A percentile compares a stretch with the other conserved stretches of the same genome.
Conservation (phyloP, 2,113 vertebrate species). For the Peromyscus polionotus region DNA sequence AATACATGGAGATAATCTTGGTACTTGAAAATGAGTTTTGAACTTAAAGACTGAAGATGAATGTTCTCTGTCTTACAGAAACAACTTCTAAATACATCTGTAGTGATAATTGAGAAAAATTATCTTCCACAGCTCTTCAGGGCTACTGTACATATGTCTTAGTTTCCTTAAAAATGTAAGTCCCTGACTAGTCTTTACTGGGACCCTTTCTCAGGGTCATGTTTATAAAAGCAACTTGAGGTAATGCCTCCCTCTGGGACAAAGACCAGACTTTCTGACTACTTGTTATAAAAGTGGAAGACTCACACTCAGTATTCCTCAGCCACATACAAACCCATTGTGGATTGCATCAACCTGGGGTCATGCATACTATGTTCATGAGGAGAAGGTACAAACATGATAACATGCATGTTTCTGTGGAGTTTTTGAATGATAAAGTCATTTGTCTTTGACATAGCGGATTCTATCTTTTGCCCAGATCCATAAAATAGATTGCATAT, state of each 20-base stretch:
- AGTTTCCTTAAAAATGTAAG: background rate
- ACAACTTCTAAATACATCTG: background rate
- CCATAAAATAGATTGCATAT: background rate
- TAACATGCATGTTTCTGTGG: fast-evolving
- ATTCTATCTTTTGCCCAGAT: background rate
- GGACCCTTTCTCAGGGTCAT: background rate
- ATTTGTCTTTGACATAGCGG: background rate
- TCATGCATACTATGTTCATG: no score
- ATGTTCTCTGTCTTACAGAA: background rate
- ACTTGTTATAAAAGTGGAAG: background rate
- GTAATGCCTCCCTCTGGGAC: background rate
- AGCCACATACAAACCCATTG: background rate
- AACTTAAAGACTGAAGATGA: background rate
- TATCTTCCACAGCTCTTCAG: background rate
- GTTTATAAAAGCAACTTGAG: conserved; percentile 12
- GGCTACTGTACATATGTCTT: background rate
- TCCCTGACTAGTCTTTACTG: background rate
- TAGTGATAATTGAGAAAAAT: background rate
- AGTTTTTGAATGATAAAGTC: background rate
- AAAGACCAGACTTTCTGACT: background rate
- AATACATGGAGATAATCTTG: background rate
- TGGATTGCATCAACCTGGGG: fast-evolving
- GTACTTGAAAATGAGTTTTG: background rate
- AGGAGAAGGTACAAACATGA: background rate
- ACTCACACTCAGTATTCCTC: background rate